Evolutionary conservation across 2,888 invertebrate genomes (phyloP).

Genomic region (Acrocera orbiculus): DNA sequence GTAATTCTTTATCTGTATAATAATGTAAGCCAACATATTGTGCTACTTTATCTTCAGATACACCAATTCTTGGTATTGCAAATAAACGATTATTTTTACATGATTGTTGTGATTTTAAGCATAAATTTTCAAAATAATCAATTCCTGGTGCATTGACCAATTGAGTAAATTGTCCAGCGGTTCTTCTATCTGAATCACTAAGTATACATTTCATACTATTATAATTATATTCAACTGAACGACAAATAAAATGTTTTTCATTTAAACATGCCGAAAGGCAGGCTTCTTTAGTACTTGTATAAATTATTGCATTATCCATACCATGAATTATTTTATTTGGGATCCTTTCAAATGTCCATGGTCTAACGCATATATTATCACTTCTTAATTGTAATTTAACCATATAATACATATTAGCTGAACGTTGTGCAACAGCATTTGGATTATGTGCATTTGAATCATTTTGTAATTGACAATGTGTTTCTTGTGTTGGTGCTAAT

Average conservation of each 20-base stretch:
- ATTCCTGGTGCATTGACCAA: conserved; percentile 63
- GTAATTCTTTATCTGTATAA: conserved; percentile 83
- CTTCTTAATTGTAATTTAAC: conserved; percentile 71
- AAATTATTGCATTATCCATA: conserved; percentile 78
- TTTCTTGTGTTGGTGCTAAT: conserved; percentile 79
- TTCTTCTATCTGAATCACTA: conserved; percentile 75
- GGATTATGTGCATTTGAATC: conserved; percentile 84
- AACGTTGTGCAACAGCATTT: conserved; percentile 60
- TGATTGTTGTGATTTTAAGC: conserved; percentile 71
- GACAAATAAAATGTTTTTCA: conserved; percentile 82
- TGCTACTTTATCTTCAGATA: conserved; percentile 79
- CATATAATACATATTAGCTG: conserved; percentile 90
- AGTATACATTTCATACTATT: conserved; percentile 80
- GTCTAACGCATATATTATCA: conserved; percentile 77
- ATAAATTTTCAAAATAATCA: conserved; percentile 80
- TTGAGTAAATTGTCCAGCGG: conserved; percentile 75
- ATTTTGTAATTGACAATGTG: conserved; percentile 77
- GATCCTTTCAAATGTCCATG: conserved; percentile 86
- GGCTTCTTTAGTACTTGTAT: conserved; percentile 85
- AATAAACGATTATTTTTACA: conserved; percentile 70
- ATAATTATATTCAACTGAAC: conserved; percentile 87
- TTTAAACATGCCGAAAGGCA: conserved; percentile 84
- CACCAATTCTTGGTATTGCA: conserved; percentile 68
- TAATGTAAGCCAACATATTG: conserved; percentile 84
- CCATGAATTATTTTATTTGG: conserved; percentile 85